Evolutionary conservation across 2,888 invertebrate genomes (phyloP), one percentile per base, ranked within the genome.

Genomic region (Eretmocerus hayati): DNA sequence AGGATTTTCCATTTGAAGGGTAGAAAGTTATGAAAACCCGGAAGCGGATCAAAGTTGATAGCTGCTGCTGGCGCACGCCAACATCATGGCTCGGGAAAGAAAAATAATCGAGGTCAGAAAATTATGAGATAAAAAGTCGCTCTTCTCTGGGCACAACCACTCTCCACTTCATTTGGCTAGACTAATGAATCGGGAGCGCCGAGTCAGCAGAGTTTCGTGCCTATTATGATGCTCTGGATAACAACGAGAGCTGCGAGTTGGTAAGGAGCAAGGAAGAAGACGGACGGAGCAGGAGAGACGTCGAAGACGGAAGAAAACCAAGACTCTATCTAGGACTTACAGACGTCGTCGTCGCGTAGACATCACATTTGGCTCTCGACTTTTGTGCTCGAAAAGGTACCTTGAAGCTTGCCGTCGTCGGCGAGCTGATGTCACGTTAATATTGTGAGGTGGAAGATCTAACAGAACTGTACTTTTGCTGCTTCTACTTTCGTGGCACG

Each of bases 71-170:
- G 35, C 15, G 19, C 4, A n/a, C n/a, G 42, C n/a, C n/a, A n/a
- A n/a, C n/a, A n/a, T n/a, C n/a, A n/a, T n/a, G 15, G 35, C 4
- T 52, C 46, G 50, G 52, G 53, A 20, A 9, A 37, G 35, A 15
- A 18, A 36, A 20, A 15, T 18, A 9, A 18, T 18, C 19, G 45
- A 56, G 59, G 58, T 59, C 52, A 57, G 56, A 58, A 59, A 62
- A 65, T 63, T 62, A 59, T 59, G 54, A 57, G 59, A 62, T 61
- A 60, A 62, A 63, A 62, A 57, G 54, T 54, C 54, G 54, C 45
- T 52, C 18, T 6, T 11, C 26, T 1, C 47, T 36, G 38, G 19
- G 45, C 35, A 16, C 16, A 20, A 36, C 19, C 52, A 56, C 50
- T 59, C 54, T 58, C 59, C 56, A 57, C 56, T 56, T 57, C 55